Percentiles rank a stretch among this genome's conserved stretches.
These are phyloP conservation scores for Phyllostomus discolor DNA, from an alignment of 2,113 vertebrate genomes.

Conservation along the genomic window DNA sequence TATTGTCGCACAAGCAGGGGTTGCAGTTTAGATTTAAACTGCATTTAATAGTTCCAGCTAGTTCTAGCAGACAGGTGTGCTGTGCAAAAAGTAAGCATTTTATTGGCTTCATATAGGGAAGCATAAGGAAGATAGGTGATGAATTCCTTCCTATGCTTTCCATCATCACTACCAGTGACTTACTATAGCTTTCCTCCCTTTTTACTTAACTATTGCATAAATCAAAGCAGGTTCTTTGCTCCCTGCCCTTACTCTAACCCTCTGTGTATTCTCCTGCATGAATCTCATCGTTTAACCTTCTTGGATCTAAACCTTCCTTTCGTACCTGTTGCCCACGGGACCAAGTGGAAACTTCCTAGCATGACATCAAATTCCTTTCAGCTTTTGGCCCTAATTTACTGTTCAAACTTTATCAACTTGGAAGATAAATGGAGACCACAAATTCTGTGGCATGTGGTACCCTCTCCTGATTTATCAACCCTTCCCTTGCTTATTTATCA, in stretches of 20 bases:
- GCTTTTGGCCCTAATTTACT: neutral
- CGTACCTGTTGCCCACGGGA: neutral
- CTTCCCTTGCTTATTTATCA: neutral
- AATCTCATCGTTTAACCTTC: neutral
- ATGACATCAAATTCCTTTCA: neutral
- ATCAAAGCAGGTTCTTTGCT: neutral
- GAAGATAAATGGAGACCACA: neutral
- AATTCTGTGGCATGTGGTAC: neutral
- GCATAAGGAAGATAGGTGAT: neutral
- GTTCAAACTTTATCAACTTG: neutral
- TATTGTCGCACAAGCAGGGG: constrained; percentile 11
- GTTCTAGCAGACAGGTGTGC: constrained; percentile 25
- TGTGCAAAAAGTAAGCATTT: neutral
- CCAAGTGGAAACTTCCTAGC: neutral
- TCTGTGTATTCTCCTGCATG: neutral
- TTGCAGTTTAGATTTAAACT: constrained; percentile 1
- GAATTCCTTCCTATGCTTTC: neutral
- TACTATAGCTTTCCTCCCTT: neutral
- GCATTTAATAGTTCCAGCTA: neutral
- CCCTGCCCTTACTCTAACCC: neutral
- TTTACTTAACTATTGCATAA: neutral
- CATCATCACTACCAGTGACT: neutral
- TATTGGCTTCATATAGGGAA: neutral
- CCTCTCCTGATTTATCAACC: neutral
- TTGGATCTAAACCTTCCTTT: neutral